A percentile compares a stretch with the other conserved stretches of the same genome.
Evolutionary conservation across 2,888 invertebrate species (phyloP).

Genomic region (Agrotis exclamationis): DNA sequence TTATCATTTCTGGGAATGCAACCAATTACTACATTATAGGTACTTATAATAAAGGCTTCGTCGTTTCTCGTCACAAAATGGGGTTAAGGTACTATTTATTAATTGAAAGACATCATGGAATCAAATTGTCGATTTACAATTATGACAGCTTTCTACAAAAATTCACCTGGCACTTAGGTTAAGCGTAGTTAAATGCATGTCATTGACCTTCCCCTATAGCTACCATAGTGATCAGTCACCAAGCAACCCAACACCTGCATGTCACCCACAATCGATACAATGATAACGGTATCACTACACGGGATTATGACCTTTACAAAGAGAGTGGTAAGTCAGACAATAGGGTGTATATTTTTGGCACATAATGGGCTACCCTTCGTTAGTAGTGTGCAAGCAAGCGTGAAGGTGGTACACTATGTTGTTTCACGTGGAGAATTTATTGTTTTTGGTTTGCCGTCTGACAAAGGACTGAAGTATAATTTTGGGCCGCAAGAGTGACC

Average conservation of each 20-base stretch:
- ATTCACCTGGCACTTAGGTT: background rate
- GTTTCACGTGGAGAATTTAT: conserved; percentile 18
- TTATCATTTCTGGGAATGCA: too few species aligned
- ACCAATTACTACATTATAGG: too few species aligned
- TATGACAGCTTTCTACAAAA: too few species aligned
- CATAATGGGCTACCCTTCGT: conserved; percentile 62
- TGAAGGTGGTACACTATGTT: conserved; percentile 65
- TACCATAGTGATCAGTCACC: conserved; percentile 66
- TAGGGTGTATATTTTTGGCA: conserved; percentile 44
- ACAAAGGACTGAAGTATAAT: background rate
- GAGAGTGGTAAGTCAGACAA: conserved; percentile 3
- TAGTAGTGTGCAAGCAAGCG: conserved; percentile 67
- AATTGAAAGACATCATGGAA: too few species aligned
- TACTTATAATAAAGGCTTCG: too few species aligned
- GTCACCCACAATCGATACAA: conserved; percentile 71
- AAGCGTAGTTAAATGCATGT: conserved; percentile 42
- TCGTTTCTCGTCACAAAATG: too few species aligned
- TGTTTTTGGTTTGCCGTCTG: conserved; percentile 13
- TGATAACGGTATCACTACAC: conserved; percentile 60
- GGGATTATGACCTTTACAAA: conserved; percentile 46
- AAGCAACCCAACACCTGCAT: conserved; percentile 65
- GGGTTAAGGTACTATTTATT: too few species aligned
- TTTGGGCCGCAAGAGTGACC: too few species aligned
- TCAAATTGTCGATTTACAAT: too few species aligned
- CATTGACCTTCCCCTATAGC: conserved; percentile 59